These are phyloP conservation scores for Mobula birostris DNA, from an alignment of 2,113 vertebrate species.

Conservation along the genomic window DNA sequence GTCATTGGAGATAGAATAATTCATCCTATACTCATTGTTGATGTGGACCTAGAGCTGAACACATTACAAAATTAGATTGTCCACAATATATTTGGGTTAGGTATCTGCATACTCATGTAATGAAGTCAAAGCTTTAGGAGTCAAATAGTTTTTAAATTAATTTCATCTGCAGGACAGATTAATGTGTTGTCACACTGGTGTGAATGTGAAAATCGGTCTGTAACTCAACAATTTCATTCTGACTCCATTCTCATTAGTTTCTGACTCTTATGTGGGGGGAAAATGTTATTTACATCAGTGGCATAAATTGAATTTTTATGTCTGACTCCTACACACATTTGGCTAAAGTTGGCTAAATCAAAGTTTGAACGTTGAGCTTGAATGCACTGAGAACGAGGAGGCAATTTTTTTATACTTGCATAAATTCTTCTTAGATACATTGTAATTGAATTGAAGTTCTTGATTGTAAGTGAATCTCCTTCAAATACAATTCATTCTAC, in stretches of 20 bases:
- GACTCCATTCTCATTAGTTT: no score
- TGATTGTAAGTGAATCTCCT: background rate
- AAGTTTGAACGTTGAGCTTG: background rate
- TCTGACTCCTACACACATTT: background rate
- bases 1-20: background rate
- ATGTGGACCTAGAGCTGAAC: background rate
- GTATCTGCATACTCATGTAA: background rate
- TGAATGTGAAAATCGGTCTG: background rate
- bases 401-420: background rate
- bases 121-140: background rate
- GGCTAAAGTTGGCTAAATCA: background rate
- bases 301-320: background rate
- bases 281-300: background rate
- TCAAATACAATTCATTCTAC: slow-evolving; percentile 15
- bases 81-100: background rate
- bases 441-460: background rate
- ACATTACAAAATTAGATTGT: background rate
- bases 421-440: background rate
- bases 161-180: background rate
- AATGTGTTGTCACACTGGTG: background rate
- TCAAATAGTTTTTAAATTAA: background rate
- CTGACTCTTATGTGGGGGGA: background rate
- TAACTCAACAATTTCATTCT: background rate
- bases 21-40: background rate
- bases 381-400: background rate